These are phyloP conservation scores for Synanthedon myopaeformis DNA, from an alignment of 2,888 invertebrate species.

Conservation along the genomic window DNA sequence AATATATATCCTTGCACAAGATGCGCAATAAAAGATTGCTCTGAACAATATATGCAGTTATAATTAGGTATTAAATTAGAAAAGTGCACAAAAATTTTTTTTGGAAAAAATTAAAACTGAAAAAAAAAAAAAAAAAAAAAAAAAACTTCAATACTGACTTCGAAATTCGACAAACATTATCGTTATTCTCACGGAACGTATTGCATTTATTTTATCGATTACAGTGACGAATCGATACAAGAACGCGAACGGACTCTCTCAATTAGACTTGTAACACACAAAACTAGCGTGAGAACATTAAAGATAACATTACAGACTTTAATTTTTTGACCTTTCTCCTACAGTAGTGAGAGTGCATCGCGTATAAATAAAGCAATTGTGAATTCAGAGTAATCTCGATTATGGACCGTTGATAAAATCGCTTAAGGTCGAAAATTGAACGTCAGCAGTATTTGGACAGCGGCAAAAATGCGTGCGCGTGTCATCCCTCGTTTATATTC, in stretches of 20 bases:
- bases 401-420: neutral
- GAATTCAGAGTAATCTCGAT: neutral
- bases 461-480: conserved; percentile 36
- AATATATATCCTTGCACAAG: neutral
- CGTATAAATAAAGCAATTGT: neutral
- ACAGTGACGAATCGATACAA: neutral
- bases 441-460: neutral
- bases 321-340: conserved; percentile 46
- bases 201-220: neutral
- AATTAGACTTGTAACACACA: conserved; percentile 36
- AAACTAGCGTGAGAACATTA: conserved; percentile 56
- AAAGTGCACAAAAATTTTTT: too few species aligned
- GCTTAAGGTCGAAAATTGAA: neutral
- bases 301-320: conserved; percentile 45
- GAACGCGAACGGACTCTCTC: conserved; percentile 3
- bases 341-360: conserved; percentile 18
- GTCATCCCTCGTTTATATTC: conserved; percentile 59
- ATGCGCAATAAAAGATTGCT: neutral
- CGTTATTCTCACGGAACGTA: too few species aligned
- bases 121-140: too few species aligned
- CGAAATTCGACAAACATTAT: too few species aligned
- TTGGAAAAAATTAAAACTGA: too few species aligned
- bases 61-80: neutral
- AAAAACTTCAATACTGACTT: too few species aligned
- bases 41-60: neutral